Evolutionary conservation across 1,140 invertebrate genomes (phyloP), one percentile per base, ranked within the genome.

Genomic region (Pomphorhynchus laevis): DNA sequence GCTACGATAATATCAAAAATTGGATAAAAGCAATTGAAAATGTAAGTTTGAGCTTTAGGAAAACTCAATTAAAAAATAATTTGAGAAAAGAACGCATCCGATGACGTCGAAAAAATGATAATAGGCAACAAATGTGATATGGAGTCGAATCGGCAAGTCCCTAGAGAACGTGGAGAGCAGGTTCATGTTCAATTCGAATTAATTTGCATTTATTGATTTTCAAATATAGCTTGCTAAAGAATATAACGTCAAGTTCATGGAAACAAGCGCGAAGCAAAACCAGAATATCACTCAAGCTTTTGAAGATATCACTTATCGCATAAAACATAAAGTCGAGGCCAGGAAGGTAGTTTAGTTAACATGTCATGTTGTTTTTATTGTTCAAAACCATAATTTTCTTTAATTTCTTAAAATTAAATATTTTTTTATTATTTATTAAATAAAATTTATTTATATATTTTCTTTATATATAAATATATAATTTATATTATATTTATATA

Each of bases 61-160:
- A 27, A 20, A 18, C 1, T 3, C 17, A 11, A 14, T 23, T 40
- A 34, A 5, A 3, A 12, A 32, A 5, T 24, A 20, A n/a, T 22
- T 40, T 44, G 45, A 52, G 80, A 93, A 59, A 50, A 82, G 73
- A 82, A 95, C 65, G 86, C 84, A 17, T 91, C 82, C 64, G 84
- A 91, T 63, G 82, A 95, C 66, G 86, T 95, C 38, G 84, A 91
- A 51, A 93, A 91, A 59, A 93, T 95, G 84, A 80, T 98, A 50
- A 63, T 98, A 48, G 86, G 86, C 38, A 98, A 95, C 58, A 98
- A 98, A 65, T 89, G 80, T 69, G 86, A 98, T 65, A 82, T 93
- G 72, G 73, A 82, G 53, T 77, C 82, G 50, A 84, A 79, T 61
- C 66, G 86, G 60, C 71, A 77, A 51, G 79, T 98, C 44, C 70